These are phyloP conservation scores for Molorchus minor DNA, from an alignment of 2,888 invertebrate species.

Conservation along the genomic window DNA sequence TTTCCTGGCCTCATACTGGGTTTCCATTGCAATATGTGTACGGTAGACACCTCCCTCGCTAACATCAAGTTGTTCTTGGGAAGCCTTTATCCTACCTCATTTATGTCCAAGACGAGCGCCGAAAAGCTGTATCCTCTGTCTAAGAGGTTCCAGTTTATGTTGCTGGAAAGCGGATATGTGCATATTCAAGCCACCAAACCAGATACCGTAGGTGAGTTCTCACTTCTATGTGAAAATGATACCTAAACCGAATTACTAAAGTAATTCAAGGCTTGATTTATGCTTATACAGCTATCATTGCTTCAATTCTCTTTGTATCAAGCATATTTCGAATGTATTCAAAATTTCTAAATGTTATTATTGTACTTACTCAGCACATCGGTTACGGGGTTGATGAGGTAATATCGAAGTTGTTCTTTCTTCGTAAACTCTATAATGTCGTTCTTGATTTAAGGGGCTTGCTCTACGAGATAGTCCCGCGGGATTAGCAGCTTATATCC, in stretches of 20 bases:
- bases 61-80: conserved; percentile 63
- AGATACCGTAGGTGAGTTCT: conserved; percentile 78
- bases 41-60: conserved; percentile 50
- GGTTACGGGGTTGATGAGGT: too few species aligned
- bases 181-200: conserved; percentile 91
- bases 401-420: too few species aligned
- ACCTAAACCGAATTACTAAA: too few species aligned
- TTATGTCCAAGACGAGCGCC: conserved; percentile 67
- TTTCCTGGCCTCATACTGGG: conserved; percentile 70
- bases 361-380: too few species aligned
- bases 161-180: conserved; percentile 70
- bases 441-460: conserved; percentile 31
- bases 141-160: conserved; percentile 56
- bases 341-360: neutral
- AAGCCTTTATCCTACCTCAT: conserved; percentile 66
- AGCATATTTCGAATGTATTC: too few species aligned
- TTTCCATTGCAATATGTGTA: conserved; percentile 72
- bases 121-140: conserved; percentile 66
- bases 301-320: too few species aligned
- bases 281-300: too few species aligned
- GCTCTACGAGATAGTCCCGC: conserved; percentile 74
- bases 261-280: too few species aligned
- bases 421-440: too few species aligned
- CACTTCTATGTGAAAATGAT: neutral
- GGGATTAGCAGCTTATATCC: conserved; percentile 87